phyloP scores from a whole-genome alignment of 2,888 invertebrate species.

The Aphrophora alni region DNA sequence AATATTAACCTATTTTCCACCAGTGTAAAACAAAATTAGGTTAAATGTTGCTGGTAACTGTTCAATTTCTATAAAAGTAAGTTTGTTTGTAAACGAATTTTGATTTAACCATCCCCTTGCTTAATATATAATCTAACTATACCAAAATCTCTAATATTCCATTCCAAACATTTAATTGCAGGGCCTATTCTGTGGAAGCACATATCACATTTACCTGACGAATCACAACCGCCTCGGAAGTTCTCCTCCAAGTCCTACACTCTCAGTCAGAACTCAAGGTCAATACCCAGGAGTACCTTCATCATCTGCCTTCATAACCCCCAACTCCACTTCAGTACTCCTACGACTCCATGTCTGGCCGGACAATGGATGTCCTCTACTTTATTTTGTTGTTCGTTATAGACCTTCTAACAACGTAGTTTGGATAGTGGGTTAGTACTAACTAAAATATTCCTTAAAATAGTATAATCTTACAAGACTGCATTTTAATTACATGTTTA shows the following conservation, averaged over 20 bases:
- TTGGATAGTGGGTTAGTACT: conserved; percentile 67
- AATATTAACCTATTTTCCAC: too few relatives aligned
- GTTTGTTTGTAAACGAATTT: too few relatives aligned
- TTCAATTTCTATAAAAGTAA: too few relatives aligned
- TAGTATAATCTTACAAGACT: too few relatives aligned
- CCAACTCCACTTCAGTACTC: conserved; percentile 72
- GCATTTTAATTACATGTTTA: too few relatives aligned
- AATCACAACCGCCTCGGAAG: conserved; percentile 75
- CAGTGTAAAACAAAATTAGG: too few relatives aligned
- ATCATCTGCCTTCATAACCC: conserved; percentile 67
- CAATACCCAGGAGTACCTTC: conserved; percentile 73
- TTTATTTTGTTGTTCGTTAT: conserved; percentile 74
- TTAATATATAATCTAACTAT: too few relatives aligned
- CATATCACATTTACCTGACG: conserved; percentile 73
- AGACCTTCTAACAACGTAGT: conserved; percentile 67
- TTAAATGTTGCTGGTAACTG: too few relatives aligned
- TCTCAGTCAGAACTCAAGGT: conserved; percentile 74
- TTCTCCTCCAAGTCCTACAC: conserved; percentile 70
- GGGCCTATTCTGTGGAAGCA: conserved; percentile 73
- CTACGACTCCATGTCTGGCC: conserved; percentile 75
- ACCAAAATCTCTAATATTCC: too few relatives aligned
- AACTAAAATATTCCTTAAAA: too few relatives aligned
- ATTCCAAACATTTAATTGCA: conserved; percentile 40
- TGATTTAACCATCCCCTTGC: too few relatives aligned
- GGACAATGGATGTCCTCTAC: conserved; percentile 73